A percentile compares a stretch with the other conserved stretches of the same genome.
phyloP scores from a whole-genome alignment of 2,113 vertebrate species.

The Pelusios castaneus region DNA sequence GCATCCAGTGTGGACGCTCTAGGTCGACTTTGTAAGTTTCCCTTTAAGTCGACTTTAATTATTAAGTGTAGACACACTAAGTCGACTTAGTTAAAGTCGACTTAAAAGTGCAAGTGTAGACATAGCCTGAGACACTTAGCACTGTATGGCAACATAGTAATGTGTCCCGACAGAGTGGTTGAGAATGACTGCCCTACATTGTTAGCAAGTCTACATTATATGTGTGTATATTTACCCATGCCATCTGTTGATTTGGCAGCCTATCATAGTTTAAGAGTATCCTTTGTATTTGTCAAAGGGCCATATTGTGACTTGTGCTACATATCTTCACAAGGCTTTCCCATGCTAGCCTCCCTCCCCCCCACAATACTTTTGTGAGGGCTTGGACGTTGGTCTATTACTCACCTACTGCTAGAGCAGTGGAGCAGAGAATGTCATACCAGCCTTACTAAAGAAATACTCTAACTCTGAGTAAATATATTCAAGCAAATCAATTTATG shows the following conservation, averaged over 20 bases:
- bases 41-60: too few species aligned
- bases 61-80: too few species aligned
- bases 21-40: too few species aligned
- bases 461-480: background rate
- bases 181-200: too few species aligned
- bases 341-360: fast-evolving
- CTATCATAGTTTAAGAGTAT: background rate
- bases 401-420: background rate
- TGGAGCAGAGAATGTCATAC: too few species aligned
- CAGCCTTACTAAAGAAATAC: background rate
- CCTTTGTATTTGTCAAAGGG: background rate
- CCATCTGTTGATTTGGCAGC: background rate
- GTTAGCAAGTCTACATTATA: background rate
- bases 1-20: too few species aligned
- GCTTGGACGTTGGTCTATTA: background rate
- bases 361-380: background rate
- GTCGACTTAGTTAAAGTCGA: too few species aligned
- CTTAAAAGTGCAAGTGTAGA: too few species aligned
- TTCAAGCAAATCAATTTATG: background rate
- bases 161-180: too few species aligned
- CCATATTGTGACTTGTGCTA: background rate
- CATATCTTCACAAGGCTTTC: background rate
- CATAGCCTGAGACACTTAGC: too few species aligned
- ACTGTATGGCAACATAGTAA: too few species aligned
- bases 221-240: background rate